A percentile compares a stretch with the other conserved stretches of the same genome.
Conservation (phyloP, 2,113 vertebrate species). For the Paedocypris sp. region DNA sequence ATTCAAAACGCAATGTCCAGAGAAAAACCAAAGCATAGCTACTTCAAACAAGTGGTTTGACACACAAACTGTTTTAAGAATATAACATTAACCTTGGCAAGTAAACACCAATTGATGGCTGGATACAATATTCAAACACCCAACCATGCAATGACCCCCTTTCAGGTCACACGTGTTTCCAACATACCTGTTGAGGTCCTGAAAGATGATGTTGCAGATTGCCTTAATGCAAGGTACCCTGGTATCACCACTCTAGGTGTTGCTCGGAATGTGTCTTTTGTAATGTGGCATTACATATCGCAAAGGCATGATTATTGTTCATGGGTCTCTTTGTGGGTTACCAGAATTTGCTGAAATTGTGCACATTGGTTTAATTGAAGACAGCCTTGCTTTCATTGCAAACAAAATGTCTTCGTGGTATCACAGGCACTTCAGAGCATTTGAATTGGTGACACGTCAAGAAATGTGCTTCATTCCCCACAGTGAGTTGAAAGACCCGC, state of each 20-base stretch:
- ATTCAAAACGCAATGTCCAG: no score
- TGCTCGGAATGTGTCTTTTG: neutral
- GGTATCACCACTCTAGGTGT: neutral
- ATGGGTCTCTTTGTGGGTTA: neutral
- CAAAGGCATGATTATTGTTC: neutral
- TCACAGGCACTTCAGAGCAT: neutral
- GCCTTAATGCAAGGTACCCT: neutral
- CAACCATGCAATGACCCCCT: neutral
- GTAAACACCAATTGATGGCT: neutral
- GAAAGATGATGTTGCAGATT: neutral
- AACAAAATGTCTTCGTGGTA: neutral
- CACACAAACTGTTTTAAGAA: slow-evolving; percentile 22
- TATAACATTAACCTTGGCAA: neutral
- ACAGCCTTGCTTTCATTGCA: neutral
- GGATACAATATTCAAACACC: neutral
- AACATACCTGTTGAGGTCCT: neutral
- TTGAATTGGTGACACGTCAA: neutral
- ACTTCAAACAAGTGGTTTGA: slow-evolving; percentile 9
- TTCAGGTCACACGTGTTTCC: neutral
- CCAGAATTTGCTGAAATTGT: neutral
- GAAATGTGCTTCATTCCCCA: neutral
- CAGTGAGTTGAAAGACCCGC: neutral
- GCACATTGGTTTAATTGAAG: neutral
- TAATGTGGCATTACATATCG: neutral
- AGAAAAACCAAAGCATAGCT: slow-evolving; percentile 16